Conservation (phyloP, 2,888 invertebrate genomes). For the Phania funesta region DNA sequence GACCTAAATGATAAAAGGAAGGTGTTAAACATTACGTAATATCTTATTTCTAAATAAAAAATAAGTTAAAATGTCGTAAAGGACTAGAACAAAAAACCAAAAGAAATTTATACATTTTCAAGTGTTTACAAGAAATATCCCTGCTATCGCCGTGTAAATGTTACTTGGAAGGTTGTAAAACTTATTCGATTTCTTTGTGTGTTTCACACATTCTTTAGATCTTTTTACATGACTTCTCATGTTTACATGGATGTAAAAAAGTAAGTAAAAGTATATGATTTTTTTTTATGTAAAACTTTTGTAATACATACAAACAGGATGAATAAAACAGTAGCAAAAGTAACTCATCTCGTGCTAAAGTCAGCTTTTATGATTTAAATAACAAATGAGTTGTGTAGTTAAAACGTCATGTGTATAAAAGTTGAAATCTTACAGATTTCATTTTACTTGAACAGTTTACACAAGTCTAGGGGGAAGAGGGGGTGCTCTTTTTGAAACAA, state of each 20-base stretch:
- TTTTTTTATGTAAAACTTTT: slow-evolving; percentile 2
- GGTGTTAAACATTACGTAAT: background rate
- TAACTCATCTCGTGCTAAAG: background rate
- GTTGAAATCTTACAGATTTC: background rate
- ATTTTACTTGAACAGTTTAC: too few species aligned
- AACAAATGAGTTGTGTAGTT: slow-evolving; percentile 37
- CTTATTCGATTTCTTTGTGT: background rate
- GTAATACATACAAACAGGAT: background rate
- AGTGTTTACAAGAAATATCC: slow-evolving; percentile 47
- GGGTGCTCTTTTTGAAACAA: too few species aligned
- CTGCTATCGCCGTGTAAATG: slow-evolving; percentile 25
- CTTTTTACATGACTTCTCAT: background rate
- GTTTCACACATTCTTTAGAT: background rate
- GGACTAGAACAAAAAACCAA: background rate
- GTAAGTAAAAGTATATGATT: background rate
- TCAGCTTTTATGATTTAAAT: background rate
- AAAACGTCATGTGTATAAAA: background rate
- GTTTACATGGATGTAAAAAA: background rate
- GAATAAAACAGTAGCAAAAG: background rate
- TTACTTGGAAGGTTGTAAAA: slow-evolving; percentile 41
- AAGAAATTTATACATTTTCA: slow-evolving; percentile 20
- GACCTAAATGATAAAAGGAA: background rate
- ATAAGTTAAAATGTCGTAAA: background rate
- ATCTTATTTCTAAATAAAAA: background rate
- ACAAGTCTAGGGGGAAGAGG: too few species aligned